Conservation (phyloP, 2,113 vertebrate species). For the Tympanuchus pallidicinctus region DNA sequence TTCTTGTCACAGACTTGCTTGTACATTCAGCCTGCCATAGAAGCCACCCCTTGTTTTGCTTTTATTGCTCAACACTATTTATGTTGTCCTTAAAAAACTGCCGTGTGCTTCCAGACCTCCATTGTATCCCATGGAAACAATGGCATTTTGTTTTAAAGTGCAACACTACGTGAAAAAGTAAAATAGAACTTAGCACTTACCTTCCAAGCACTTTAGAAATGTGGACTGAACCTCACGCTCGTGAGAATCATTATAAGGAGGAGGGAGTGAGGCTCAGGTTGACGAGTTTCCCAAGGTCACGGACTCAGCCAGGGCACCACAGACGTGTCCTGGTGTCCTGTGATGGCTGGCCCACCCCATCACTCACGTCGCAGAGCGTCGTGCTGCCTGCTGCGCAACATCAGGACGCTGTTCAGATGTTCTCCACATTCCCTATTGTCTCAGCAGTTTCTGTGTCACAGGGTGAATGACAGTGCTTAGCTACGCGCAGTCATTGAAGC, state of each 20-base stretch:
- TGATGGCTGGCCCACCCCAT: neutral
- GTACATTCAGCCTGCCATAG: neutral
- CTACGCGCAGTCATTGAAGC: slow-evolving; percentile 51
- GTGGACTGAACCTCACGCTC: slow-evolving; percentile 38
- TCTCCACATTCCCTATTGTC: neutral
- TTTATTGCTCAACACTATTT: neutral
- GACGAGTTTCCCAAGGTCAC: neutral
- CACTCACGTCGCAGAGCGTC: neutral
- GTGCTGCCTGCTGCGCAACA: neutral
- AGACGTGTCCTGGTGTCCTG: accelerated
- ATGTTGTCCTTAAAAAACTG: slow-evolving; percentile 20
- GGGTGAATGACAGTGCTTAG: slow-evolving; percentile 56
- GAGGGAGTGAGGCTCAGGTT: neutral
- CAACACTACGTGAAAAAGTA: neutral
- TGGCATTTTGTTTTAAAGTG: slow-evolving; percentile 47
- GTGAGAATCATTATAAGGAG: neutral
- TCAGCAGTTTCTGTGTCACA: slow-evolving; percentile 53
- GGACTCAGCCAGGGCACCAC: neutral
- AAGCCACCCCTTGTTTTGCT: neutral
- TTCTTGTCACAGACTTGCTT: slow-evolving; percentile 36
- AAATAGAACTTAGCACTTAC: slow-evolving; percentile 63
- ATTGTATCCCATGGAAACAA: slow-evolving; percentile 69
- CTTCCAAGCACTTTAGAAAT: slow-evolving; percentile 73
- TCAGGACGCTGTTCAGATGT: neutral
- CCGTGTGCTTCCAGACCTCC: slow-evolving; percentile 62